These are phyloP conservation scores for Lypha dubia DNA, from an alignment of 2,888 invertebrate species.

Conservation along the genomic window DNA sequence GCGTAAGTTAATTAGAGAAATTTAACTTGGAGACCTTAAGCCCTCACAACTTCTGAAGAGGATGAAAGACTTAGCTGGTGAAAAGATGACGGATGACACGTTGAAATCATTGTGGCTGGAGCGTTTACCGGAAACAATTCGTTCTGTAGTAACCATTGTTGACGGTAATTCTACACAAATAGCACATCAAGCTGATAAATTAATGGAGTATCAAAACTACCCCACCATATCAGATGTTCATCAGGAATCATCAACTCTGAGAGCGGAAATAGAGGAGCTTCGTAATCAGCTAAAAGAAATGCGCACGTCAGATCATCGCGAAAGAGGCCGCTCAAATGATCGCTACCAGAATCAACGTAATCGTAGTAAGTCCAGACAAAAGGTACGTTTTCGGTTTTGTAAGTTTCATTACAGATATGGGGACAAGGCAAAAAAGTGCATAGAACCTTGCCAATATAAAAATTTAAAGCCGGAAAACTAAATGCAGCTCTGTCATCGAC, in stretches of 20 bases:
- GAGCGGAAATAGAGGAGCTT: constrained; percentile 22
- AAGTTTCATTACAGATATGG: constrained; percentile 32
- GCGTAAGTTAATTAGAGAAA: constrained; percentile 28
- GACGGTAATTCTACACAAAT: no score
- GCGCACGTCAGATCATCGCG: not conserved
- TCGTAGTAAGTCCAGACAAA: no score
- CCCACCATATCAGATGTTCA: not conserved
- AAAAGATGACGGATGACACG: constrained; percentile 31
- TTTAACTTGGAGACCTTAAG: constrained; percentile 42
- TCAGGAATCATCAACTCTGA: not conserved
- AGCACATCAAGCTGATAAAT: constrained; percentile 9
- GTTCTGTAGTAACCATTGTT: constrained; percentile 20
- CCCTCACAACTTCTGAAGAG: constrained; percentile 26
- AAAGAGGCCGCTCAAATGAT: not conserved
- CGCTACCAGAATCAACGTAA: no score
- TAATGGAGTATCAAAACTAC: constrained; percentile 14
- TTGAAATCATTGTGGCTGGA: not conserved
- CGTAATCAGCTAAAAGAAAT: constrained; percentile 6
- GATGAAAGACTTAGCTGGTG: constrained; percentile 41
- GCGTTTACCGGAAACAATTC: constrained; percentile 3
- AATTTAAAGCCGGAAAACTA: constrained; percentile 26
- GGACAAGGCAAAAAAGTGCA: constrained; percentile 31
- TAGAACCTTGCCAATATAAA: constrained; percentile 38
- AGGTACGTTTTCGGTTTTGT: constrained; percentile 39
- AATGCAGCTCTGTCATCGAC: not conserved